Evolutionary conservation across 2,888 invertebrate genomes (phyloP).

Genomic region (Macaria liturata): DNA sequence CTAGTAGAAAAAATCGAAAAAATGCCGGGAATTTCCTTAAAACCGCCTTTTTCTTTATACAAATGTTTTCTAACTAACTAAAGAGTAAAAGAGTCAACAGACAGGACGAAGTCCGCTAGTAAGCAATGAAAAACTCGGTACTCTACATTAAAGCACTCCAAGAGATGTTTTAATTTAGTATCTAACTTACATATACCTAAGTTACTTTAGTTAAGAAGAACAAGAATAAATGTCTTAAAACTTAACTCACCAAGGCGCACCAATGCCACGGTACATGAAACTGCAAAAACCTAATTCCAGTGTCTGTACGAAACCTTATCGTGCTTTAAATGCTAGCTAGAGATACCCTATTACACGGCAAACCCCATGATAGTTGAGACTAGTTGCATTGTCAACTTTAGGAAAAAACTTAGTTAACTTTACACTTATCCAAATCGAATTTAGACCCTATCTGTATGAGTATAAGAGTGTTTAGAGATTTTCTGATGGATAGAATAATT

Average conservation of each 20-base stretch:
- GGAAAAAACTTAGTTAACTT: conserved; percentile 42
- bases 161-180: not conserved
- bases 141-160: too few species aligned
- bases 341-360: conserved; percentile 69
- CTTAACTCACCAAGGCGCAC: conserved; percentile 13
- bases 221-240: not conserved
- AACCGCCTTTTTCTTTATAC: too few species aligned
- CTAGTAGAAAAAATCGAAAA: too few species aligned
- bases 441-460: conserved; percentile 21
- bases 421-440: conserved; percentile 13
- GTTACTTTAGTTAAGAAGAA: too few species aligned
- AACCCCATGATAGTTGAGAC: conserved; percentile 78
- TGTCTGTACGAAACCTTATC: conserved; percentile 55
- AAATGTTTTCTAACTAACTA: too few species aligned
- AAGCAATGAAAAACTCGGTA: too few species aligned
- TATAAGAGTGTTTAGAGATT: conserved; percentile 18
- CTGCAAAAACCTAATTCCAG: conserved; percentile 54
- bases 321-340: conserved; percentile 58
- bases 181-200: not conserved
- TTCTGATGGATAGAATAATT: conserved; percentile 25
- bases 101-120: too few species aligned
- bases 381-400: conserved; percentile 75
- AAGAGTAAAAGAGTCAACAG: too few species aligned
- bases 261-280: conserved; percentile 29
- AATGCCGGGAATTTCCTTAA: too few species aligned